Base-by-base conservation (phyloP, 1,140 invertebrate species). In the Vanessa tameamea region DNA sequence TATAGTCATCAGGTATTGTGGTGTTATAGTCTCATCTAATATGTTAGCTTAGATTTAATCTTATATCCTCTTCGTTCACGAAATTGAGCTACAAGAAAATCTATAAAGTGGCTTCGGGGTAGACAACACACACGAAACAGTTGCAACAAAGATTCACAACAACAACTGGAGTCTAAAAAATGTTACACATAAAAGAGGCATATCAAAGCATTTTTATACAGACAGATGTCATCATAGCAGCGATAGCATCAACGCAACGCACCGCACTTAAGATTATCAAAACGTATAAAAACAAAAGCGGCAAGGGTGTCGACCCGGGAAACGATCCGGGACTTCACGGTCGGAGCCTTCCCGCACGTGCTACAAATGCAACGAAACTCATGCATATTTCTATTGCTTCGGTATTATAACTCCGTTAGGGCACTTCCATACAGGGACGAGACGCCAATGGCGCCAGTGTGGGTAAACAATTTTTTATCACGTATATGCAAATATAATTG, bases 291-390 rank as follows among this genome's bases (percentile, higher is more conserved):
- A 80, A 80, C 69, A 73, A 74, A 76, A 72, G 51, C 71, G 73
- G 67, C 55, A 64, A 72, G 78, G 76, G 78, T 75, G 72, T 78
- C 73, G 76, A 80, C 73, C 78, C 76, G 75, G 75, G 75, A 77
- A 79, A 69, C 75, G 48, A 64, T 57, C 64, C 67, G 61, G 73
- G 69, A 67, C 71, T 72, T 79, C 75, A 79, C 78, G 78, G 71
- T 79, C 68, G 53, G 69, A 73, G 47, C 65, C 66, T 59, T 61
- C 55, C 68, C 64, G 69, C 76, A 75, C 76, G 73, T 75, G 76
- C 73, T 50, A 16, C 26, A 37, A 37, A 14, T 57, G 26, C 55
- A 57, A 57, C 8, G n/a, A 51, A n/a, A 61, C 57, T 61, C 55
- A 77, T 65, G 70, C 68, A 74, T 69, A 74, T 55, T 72, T 64